Evolutionary conservation across 92 coral and sea anemone genomes (phyloP).

Genomic region (Epizoanthus rinbou): DNA sequence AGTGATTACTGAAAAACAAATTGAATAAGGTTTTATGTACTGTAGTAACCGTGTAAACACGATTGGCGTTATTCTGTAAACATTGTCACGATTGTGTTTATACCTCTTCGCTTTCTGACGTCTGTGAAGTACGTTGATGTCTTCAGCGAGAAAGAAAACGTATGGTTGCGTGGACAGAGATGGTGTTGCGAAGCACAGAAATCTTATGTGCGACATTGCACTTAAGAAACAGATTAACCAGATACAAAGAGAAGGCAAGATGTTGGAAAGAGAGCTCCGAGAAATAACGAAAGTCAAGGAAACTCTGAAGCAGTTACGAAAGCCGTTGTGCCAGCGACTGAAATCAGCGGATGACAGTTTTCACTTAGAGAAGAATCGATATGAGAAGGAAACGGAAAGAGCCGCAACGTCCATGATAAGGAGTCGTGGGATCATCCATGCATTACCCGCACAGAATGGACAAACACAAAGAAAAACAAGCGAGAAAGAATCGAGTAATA

Average conservation of each 20-base stretch:
- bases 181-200: constrained; percentile 81
- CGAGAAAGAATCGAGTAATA: background rate
- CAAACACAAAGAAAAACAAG: constrained; percentile 15
- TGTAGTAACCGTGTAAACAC: background rate
- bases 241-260: constrained; percentile 74
- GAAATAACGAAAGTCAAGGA: constrained; percentile 83
- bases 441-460: constrained; percentile 12
- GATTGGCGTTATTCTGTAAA: background rate
- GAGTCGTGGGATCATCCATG: background rate
- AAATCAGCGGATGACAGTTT: constrained; percentile 13
- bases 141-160: constrained; percentile 1
- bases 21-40: background rate
- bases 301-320: constrained; percentile 70
- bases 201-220: constrained; percentile 85
- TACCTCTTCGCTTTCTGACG: background rate
- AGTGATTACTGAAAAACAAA: background rate
- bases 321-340: constrained; percentile 56
- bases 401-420: background rate
- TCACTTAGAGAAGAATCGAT: constrained; percentile 28
- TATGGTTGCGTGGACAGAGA: constrained; percentile 52
- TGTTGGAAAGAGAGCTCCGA: constrained; percentile 77
- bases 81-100: background rate
- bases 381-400: constrained; percentile 22
- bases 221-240: constrained; percentile 76
- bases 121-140: background rate